These are phyloP conservation scores for Danio tinwini DNA, from an alignment of 2,797 vertebrate genomes.

Conservation along the genomic window DNA sequence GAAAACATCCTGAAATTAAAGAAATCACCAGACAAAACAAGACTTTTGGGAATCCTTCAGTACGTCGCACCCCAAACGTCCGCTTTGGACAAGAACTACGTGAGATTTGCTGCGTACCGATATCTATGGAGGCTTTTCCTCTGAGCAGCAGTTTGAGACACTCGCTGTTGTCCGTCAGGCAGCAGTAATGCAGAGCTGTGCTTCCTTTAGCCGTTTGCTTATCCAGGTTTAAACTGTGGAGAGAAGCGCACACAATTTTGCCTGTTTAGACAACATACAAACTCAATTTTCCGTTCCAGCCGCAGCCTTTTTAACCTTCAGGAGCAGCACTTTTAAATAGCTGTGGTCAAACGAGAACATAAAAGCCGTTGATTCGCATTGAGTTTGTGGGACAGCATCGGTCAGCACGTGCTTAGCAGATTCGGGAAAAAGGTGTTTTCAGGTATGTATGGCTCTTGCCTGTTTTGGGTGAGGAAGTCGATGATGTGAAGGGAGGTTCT, in stretches of 20 bases:
- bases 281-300: neutral
- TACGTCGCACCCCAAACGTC: conserved; percentile 13
- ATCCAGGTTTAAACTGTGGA: conserved; percentile 90
- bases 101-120: conserved; percentile 78
- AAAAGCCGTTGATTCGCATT: neutral
- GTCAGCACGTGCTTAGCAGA: conserved; percentile 12
- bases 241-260: neutral
- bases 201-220: conserved; percentile 96
- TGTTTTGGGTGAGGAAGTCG: conserved; percentile 97
- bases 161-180: conserved; percentile 95
- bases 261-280: neutral
- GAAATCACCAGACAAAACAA: conserved; percentile 28
- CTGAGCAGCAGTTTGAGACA: conserved; percentile 97
- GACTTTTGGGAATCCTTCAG: neutral
- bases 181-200: conserved; percentile 98
- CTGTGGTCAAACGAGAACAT: conserved; percentile 1
- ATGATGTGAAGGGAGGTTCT: conserved; percentile 97
- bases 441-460: conserved; percentile 73
- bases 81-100: neutral
- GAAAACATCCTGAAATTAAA: conserved; percentile 30
- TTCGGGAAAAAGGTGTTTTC: conserved; percentile 18
- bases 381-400: neutral
- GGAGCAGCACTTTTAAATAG: conserved; percentile 12
- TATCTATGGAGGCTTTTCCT: conserved; percentile 96
- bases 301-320: neutral